Evolutionary conservation across 2,797 vertebrate species (phyloP).

Genomic region (Mus minutoides): DNA sequence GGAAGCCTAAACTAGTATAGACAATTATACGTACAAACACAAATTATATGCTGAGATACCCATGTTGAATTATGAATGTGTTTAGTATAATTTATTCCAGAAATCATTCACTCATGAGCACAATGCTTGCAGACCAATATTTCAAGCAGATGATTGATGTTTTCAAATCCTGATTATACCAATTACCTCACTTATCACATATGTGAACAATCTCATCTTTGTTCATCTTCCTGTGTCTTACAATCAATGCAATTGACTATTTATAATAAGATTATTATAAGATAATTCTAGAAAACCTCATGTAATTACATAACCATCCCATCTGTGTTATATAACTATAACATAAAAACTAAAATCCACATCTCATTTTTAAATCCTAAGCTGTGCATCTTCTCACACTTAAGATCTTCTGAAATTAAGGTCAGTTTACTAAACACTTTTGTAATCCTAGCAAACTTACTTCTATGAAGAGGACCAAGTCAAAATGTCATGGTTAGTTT

Average conservation of each 20-base stretch:
- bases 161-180: background rate
- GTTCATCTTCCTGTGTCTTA: background rate
- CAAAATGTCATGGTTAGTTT: background rate
- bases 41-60: background rate
- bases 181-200: background rate
- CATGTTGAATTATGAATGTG: background rate
- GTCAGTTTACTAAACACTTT: background rate
- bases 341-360: background rate
- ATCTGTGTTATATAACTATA: background rate
- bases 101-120: background rate
- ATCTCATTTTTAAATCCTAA: slow-evolving; percentile 24
- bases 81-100: background rate
- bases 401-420: background rate
- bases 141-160: background rate
- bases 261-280: slow-evolving; percentile 8
- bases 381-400: background rate
- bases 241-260: slow-evolving; percentile 28
- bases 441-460: background rate
- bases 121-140: background rate
- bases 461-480: background rate
- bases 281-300: background rate
- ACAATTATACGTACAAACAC: background rate
- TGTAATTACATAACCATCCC: slow-evolving; percentile 15
- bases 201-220: background rate
- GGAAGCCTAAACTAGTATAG: background rate